Base-by-base conservation (phyloP, 2,113 vertebrate species). In the Strix aluco region DNA sequence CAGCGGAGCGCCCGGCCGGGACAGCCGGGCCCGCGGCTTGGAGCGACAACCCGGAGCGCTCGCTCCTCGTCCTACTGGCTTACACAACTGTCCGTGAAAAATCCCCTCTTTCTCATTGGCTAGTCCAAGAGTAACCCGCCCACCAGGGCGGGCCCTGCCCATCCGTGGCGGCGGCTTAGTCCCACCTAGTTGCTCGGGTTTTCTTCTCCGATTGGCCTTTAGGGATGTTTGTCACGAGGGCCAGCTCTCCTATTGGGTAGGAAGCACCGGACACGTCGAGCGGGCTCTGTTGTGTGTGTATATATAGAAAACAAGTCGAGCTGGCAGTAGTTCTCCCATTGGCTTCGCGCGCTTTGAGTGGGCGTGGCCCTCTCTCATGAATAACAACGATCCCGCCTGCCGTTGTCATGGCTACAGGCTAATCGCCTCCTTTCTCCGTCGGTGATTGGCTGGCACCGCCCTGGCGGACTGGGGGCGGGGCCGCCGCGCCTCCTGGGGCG, bases 271-370 rank as follows among this genome's bases (percentile, higher is more conserved):
- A 51, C 69, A 13, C 81, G 91, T 94, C 87, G 49, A 29, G 86
- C 10, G 65, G 44, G 36, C 71, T 85, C 15, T 49, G 89, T 6
- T 59, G 47, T 79, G 54, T 29, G 66, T 38, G 38, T 84, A 32
- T 89, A 44, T 54, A 70, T 84, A 66, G 93, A 49, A 88, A 89
- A 89, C 90, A 71, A 91, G 91, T 32, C 69, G 91, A 96, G 93
- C 91, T 89, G 94, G 93, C 95, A 96, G 30, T 5, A 16, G 11
- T 6, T 40, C 26, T 74, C 84, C 69, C 46, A 96, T 96, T 96
- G 95, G 94, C 77, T 92, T 40, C 80, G 92, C 86, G 78, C 88
- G 34, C 84, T 61, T 0, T 4, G 0, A 0, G 17, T 30, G 46
- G 86, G 84, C 55, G 77, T 10, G 59, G 47, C 23, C 21, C 5